These are phyloP conservation scores for Orthosia gracilis DNA, from an alignment of 2,888 invertebrate species.

Conservation along the genomic window DNA sequence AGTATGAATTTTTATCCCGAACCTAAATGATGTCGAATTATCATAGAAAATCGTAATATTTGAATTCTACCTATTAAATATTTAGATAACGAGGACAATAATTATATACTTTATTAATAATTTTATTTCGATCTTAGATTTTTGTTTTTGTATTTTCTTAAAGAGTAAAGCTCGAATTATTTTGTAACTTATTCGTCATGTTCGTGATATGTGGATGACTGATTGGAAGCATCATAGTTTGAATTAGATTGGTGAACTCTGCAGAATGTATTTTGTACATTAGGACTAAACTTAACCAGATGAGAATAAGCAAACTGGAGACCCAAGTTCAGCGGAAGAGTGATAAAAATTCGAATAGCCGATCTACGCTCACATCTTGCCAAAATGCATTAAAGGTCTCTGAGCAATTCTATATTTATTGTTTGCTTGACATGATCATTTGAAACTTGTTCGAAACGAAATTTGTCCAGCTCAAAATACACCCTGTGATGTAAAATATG, in stretches of 20 bases:
- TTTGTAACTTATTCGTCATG: slow-evolving; percentile 56
- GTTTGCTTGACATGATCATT: background rate
- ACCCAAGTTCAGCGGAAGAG: background rate
- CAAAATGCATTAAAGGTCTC: too few relatives aligned
- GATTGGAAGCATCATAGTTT: slow-evolving; percentile 46
- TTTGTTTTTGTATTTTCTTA: slow-evolving; percentile 23
- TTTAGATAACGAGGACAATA: slow-evolving; percentile 53
- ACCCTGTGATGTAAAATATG: too few relatives aligned
- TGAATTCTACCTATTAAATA: slow-evolving; percentile 44
- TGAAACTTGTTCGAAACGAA: background rate
- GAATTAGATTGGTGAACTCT: slow-evolving; percentile 18
- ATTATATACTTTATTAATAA: slow-evolving; percentile 20
- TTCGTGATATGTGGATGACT: slow-evolving; percentile 64
- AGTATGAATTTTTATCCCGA: background rate
- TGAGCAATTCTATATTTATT: background rate
- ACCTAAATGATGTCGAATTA: background rate
- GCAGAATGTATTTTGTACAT: background rate
- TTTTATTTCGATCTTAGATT: slow-evolving; percentile 31
- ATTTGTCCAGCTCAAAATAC: slow-evolving; percentile 14
- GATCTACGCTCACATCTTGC: background rate
- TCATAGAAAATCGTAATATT: slow-evolving; percentile 29
- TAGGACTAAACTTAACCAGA: background rate
- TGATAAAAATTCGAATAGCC: background rate
- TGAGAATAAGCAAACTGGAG: background rate
- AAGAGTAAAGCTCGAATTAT: slow-evolving; percentile 56